Evolutionary conservation across 2,888 invertebrate genomes (phyloP), one percentile per base, ranked within the genome.

Genomic region (Cryptocephalus moraei): DNA sequence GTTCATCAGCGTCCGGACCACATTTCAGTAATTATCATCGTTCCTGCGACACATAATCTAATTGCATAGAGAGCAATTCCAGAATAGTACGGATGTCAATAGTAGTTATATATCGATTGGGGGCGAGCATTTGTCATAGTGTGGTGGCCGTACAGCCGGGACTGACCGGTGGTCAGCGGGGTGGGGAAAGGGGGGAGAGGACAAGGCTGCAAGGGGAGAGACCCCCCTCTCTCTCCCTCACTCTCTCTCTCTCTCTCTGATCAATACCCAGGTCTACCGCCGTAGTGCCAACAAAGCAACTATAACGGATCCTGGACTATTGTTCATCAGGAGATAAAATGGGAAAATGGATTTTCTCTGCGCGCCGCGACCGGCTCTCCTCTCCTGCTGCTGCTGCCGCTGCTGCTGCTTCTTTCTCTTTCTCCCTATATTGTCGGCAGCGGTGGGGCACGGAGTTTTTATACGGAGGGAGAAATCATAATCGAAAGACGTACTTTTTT

Each of bases 181-280:
- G n/a, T 8, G 36, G 33, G 13, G 33, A 31, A 9, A 8, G 6
- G 36, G 36, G 12, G 43, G 9, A 33, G 43, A 34, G 65, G 63
- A 65, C 63, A 64, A 65, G 64, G 65, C 63, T 55, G 53, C 58
- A 57, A 60, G 60, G 62, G 63, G 62, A 58, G 60, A 53, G 12
- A 22, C 22, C 22, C 11, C 31, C 10, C 14, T 39, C 39, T 39
- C 39, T 8, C 2, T 39, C 50, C 45, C 44, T 55, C 63, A 62
- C 65, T 31, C 12, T 40, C 42, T 42, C 42, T 22, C 43, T 43
- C 43, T 13, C 54, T 57, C 64, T 63, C 70, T 71, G 71, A 71
- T 71, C 71, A 70, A 71, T 71, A 71, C 70, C 68, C 70, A 70
- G 70, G 71, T 69, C 70, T 69, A 69, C 69, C 70, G 67, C 69